phyloP scores from a whole-genome alignment of 2,888 invertebrate species.

The Leucophora obtusa region DNA sequence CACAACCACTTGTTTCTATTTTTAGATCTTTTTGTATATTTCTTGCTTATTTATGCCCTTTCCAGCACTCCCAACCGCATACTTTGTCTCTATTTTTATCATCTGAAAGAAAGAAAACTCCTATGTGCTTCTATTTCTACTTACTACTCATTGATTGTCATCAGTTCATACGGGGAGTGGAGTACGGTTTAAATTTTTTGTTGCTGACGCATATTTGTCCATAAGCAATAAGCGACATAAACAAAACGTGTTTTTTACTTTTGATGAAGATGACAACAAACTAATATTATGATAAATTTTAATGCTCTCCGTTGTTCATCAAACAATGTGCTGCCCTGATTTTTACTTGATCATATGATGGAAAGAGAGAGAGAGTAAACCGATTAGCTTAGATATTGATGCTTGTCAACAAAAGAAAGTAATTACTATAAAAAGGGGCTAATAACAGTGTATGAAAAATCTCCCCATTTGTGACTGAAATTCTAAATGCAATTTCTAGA shows the following conservation, averaged over 20 bases:
- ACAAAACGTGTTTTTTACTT: slow-evolving; percentile 41
- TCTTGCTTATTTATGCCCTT: slow-evolving; percentile 38
- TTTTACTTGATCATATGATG: background rate
- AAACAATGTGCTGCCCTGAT: background rate
- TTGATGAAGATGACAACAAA: slow-evolving; percentile 46
- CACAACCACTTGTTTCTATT: slow-evolving; percentile 61
- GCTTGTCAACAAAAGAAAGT: no score
- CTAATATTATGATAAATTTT: slow-evolving; percentile 32
- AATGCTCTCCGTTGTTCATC: slow-evolving; percentile 10
- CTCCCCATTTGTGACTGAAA: no score
- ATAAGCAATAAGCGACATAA: slow-evolving; percentile 12
- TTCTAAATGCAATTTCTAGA: no score
- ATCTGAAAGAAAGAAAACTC: slow-evolving; percentile 10
- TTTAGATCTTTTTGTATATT: slow-evolving; percentile 45
- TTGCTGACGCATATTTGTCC: slow-evolving; percentile 29
- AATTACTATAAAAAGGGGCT: no score
- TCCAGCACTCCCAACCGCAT: slow-evolving; percentile 26
- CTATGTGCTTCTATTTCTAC: background rate
- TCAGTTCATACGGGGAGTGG: background rate
- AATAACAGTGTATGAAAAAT: no score
- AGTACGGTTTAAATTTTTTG: background rate
- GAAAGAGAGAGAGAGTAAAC: no score
- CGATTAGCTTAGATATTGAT: no score
- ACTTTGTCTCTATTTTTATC: slow-evolving; percentile 18
- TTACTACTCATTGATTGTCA: background rate